These are phyloP conservation scores for Drosophila setifemur DNA, from an alignment of 1,140 invertebrate species.

Conservation along the genomic window DNA sequence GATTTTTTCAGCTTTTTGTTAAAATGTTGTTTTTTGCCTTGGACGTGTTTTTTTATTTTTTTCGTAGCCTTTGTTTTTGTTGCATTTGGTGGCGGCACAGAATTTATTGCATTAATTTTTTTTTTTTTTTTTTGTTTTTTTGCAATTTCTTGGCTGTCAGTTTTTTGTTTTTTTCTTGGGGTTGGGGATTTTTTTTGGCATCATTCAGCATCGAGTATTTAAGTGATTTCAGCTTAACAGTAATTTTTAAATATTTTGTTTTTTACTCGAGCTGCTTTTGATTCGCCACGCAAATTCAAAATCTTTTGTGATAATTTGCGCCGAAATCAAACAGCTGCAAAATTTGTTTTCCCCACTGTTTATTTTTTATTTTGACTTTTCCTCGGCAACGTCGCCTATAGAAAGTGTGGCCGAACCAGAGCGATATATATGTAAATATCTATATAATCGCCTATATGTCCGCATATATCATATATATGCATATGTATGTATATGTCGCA, in stretches of 20 bases:
- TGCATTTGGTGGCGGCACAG: slow-evolving; percentile 43
- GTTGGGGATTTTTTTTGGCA: slow-evolving; percentile 30
- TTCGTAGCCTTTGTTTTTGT: neutral
- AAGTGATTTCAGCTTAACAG: slow-evolving; percentile 75
- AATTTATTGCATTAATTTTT: slow-evolving; percentile 75
- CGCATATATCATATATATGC: slow-evolving; percentile 15
- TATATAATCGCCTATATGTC: slow-evolving; percentile 25
- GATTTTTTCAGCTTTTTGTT: no score
- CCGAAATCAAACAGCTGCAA: slow-evolving; percentile 77
- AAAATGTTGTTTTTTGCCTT: neutral
- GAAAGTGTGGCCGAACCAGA: slow-evolving; percentile 63
- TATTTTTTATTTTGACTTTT: slow-evolving; percentile 23
- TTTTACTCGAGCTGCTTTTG: slow-evolving; percentile 1
- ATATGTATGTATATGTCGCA: no score
- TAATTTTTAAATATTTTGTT: slow-evolving; percentile 41
- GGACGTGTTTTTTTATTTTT: neutral
- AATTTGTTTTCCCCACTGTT: slow-evolving; percentile 46
- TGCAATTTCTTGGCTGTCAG: slow-evolving; percentile 25
- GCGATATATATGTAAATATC: slow-evolving; percentile 13
- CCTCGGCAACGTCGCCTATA: slow-evolving; percentile 52
- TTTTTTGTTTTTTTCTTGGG: neutral
- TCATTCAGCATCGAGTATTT: slow-evolving; percentile 49
- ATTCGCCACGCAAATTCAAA: slow-evolving; percentile 2
- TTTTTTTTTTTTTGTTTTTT: slow-evolving; percentile 45
- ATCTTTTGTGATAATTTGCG: slow-evolving; percentile 75